Conservation (phyloP, 1,140 invertebrate species). For the Calephelis virginiensis region DNA sequence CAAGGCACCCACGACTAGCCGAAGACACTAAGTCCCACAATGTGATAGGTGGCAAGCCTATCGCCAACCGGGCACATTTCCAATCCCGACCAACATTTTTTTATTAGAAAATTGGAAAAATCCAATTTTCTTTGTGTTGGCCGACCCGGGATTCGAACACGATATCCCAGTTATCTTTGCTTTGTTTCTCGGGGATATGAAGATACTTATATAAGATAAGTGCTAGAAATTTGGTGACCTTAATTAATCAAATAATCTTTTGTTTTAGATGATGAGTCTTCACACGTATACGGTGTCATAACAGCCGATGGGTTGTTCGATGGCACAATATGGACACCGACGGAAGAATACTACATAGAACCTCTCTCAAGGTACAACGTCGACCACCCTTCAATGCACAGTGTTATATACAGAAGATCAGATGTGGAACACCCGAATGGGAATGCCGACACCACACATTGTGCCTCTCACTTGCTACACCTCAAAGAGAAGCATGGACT, state of each 20-base stretch:
- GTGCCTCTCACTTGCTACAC: constrained; percentile 81
- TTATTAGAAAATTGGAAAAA: too few relatives aligned
- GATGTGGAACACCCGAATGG: constrained; percentile 85
- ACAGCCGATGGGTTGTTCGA: constrained; percentile 93
- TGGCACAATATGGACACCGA: constrained; percentile 87
- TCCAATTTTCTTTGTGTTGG: too few relatives aligned
- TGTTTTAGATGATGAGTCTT: constrained; percentile 88
- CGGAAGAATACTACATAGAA: constrained; percentile 92
- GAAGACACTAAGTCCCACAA: too few relatives aligned
- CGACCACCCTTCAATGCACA: constrained; percentile 82
- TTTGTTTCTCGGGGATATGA: too few relatives aligned
- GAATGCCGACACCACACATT: constrained; percentile 59
- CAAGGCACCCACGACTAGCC: too few relatives aligned
- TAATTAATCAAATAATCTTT: constrained; percentile 16
- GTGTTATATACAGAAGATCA: constrained; percentile 89
- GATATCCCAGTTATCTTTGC: too few relatives aligned
- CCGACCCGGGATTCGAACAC: too few relatives aligned
- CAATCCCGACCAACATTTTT: too few relatives aligned
- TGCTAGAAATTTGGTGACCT: too few relatives aligned
- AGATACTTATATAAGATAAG: too few relatives aligned
- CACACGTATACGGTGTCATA: constrained; percentile 91
- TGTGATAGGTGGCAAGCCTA: too few relatives aligned
- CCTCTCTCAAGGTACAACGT: constrained; percentile 87
- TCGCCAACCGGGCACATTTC: too few relatives aligned
- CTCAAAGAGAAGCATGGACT: constrained; percentile 61